Conservation (phyloP, 2,113 vertebrate species). For the Choloepus hoffmanni region DNA sequence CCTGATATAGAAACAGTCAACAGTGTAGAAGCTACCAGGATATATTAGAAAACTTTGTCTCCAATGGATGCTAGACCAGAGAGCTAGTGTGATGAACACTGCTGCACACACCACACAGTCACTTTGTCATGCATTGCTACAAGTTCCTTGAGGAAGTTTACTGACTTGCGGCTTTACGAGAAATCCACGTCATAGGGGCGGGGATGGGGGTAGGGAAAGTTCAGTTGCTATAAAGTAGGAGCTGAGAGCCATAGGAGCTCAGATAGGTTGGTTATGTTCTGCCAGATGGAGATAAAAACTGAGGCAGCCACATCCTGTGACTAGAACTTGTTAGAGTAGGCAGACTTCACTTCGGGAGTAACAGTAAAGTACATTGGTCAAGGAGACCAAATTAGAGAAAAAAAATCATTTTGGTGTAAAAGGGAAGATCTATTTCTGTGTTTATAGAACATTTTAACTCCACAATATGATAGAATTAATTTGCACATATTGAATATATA, state of each 20-base stretch:
- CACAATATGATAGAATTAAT: background rate
- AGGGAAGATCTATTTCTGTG: background rate
- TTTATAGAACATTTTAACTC: background rate
- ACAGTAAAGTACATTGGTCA: background rate
- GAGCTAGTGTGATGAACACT: fast-evolving
- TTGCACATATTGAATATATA: too few species aligned
- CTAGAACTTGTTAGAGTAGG: conserved; percentile 63
- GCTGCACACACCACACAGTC: background rate
- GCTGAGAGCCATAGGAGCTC: conserved; percentile 78
- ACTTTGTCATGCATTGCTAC: background rate
- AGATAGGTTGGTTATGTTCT: conserved; percentile 52
- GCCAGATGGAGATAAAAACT: conserved; percentile 80
- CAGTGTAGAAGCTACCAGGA: fast-evolving
- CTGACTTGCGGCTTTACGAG: conserved; percentile 45
- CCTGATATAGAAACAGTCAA: fast-evolving
- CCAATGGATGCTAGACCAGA: too few species aligned
- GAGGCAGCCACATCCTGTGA: conserved; percentile 89
- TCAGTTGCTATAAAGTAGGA: conserved; percentile 45
- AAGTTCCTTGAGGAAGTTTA: conserved; percentile 66
- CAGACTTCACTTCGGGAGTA: conserved; percentile 36
- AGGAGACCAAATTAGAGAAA: background rate
- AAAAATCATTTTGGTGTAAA: background rate
- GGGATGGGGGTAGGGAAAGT: background rate
- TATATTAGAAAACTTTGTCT: too few species aligned
- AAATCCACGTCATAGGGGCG: conserved; percentile 10